A percentile compares a stretch with the other conserved stretches of the same genome.
phyloP scores from a whole-genome alignment of 2,113 vertebrate species.

The Pica pica region DNA sequence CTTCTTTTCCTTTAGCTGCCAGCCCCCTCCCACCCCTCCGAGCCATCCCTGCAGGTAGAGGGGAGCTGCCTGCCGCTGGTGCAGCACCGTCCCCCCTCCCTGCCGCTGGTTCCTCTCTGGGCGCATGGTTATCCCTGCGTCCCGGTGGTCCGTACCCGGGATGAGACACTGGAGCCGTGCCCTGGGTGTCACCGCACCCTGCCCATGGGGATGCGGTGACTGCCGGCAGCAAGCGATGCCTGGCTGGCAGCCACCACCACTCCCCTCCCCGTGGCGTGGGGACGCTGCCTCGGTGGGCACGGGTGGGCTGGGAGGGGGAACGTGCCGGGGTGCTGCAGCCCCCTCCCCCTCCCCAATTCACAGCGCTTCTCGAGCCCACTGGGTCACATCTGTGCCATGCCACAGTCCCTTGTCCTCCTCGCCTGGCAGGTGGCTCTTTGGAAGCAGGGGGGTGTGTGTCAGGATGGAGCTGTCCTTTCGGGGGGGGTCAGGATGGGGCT shows the following conservation, averaged over 20 bases:
- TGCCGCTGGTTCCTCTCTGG: background rate
- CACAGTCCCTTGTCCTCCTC: background rate
- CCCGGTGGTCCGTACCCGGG: background rate
- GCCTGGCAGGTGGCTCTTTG: background rate
- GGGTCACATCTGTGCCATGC: background rate
- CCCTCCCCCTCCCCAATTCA: background rate
- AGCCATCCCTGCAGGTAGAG: background rate
- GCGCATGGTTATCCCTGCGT: background rate
- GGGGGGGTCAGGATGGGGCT: background rate
- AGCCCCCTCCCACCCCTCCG: background rate
- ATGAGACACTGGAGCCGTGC: background rate
- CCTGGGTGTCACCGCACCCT: background rate
- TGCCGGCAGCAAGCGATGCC: background rate
- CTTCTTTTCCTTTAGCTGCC: background rate
- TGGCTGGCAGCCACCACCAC: background rate
- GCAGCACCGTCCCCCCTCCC: background rate
- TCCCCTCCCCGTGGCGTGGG: background rate
- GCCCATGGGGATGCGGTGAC: background rate
- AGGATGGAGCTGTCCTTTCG: background rate
- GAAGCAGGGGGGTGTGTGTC: background rate
- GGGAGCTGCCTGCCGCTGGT: background rate
- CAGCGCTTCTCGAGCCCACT: fast-evolving
- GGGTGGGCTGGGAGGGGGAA: background rate
- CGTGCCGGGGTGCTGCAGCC: background rate
- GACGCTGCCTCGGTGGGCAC: background rate